Evolutionary conservation across 2,113 vertebrate genomes (phyloP).

Genomic region (Sylvilagus bachmani): DNA sequence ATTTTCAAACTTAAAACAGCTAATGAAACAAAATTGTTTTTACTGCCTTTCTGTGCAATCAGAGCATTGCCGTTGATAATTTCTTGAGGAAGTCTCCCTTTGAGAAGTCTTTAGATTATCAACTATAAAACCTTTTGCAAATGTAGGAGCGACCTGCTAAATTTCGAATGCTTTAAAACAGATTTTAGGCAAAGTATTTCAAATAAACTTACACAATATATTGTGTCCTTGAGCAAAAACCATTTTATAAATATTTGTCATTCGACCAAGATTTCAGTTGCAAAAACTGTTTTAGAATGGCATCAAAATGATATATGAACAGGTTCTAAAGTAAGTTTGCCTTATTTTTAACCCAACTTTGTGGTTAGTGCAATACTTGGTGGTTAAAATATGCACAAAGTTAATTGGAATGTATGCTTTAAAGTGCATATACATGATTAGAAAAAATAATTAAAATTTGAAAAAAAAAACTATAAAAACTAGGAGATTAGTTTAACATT

Average conservation of each 20-base stretch:
- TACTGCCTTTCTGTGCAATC: neutral
- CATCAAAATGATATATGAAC: neutral
- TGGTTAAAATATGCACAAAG: neutral
- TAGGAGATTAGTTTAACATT: neutral
- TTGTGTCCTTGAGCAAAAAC: neutral
- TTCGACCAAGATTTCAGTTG: neutral
- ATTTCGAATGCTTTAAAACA: conserved; percentile 20
- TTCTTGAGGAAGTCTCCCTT: neutral
- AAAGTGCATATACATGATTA: neutral
- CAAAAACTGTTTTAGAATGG: neutral
- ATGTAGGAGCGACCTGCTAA: neutral
- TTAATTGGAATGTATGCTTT: neutral
- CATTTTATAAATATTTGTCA: neutral
- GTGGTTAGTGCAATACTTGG: neutral
- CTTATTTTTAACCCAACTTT: neutral
- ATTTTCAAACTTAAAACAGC: neutral
- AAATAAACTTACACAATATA: neutral
- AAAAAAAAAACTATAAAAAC: neutral
- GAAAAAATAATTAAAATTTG: neutral
- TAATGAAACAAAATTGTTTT: conserved; percentile 49
- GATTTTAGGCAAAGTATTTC: neutral
- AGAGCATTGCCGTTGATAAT: neutral
- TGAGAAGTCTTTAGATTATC: neutral
- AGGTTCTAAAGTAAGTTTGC: neutral
- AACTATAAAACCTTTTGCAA: conserved; percentile 14